Conservation (phyloP, 2,888 invertebrate species). For the Xanthostigma xanthostigma region DNA sequence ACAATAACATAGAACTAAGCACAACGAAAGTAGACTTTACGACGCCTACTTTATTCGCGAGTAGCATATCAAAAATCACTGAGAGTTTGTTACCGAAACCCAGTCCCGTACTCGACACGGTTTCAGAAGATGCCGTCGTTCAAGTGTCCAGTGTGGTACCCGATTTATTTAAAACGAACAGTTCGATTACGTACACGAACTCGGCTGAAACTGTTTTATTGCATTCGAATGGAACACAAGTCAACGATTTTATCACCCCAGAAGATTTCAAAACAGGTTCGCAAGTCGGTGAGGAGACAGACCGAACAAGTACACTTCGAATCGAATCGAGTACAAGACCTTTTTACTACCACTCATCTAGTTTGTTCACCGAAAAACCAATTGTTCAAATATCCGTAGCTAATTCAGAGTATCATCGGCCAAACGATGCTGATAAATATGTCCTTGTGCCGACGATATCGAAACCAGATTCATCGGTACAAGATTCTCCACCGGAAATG, state of each 20-base stretch:
- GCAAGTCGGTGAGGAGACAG: constrained; percentile 19
- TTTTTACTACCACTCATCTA: constrained; percentile 2
- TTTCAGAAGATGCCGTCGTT: constrained; percentile 24
- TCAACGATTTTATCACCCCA: constrained; percentile 30
- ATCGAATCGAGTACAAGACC: constrained; percentile 4
- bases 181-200: constrained; percentile 22
- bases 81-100: constrained; percentile 25
- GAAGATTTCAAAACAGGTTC: constrained; percentile 20
- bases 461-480: constrained; percentile 17
- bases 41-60: constrained; percentile 18
- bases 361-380: too few relatives aligned
- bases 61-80: constrained; percentile 40
- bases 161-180: constrained; percentile 8
- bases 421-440: constrained; percentile 31
- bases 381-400: constrained; percentile 22
- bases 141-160: constrained; percentile 19
- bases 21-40: constrained; percentile 17
- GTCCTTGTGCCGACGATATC: constrained; percentile 40
- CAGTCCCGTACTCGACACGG: constrained; percentile 21
- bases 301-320: constrained; percentile 11
- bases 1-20: constrained; percentile 13
- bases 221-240: constrained; percentile 39
- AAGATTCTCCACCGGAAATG: constrained; percentile 25
- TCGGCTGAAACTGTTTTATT: constrained; percentile 47
- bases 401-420: constrained; percentile 22